Percentiles rank a stretch among this genome's conserved stretches.
phyloP scores from a whole-genome alignment of 1,140 invertebrate species.

The Pararge aegeria region DNA sequence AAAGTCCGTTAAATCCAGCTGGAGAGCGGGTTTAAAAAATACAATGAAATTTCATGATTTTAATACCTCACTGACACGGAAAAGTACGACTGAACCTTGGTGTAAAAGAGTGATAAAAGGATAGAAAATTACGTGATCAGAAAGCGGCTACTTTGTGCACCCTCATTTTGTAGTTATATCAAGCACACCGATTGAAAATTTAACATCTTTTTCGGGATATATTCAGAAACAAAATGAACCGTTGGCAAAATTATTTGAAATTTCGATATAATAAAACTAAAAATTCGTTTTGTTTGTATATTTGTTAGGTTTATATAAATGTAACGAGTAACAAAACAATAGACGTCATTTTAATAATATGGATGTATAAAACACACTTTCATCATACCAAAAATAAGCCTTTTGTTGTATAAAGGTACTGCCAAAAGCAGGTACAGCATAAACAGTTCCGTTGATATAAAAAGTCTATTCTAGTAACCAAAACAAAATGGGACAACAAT shows the following conservation, averaged over 20 bases:
- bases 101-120: constrained; percentile 28
- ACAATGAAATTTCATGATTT: constrained; percentile 9
- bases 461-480: constrained; percentile 3
- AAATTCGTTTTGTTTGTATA: not conserved
- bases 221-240: not conserved
- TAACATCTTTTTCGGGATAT: constrained; percentile 2
- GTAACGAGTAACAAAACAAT: too few species aligned
- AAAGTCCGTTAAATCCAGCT: constrained; percentile 4
- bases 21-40: constrained; percentile 5
- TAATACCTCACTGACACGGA: constrained; percentile 6
- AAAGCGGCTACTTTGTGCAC: constrained; percentile 28
- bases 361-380: too few species aligned
- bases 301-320: too few species aligned
- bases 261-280: not conserved
- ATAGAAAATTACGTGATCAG: constrained; percentile 34
- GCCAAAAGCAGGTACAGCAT: not conserved
- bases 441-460: constrained; percentile 3
- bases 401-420: not conserved
- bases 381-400: not conserved
- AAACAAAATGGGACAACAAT: constrained; percentile 39
- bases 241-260: not conserved
- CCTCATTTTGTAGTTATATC: constrained; percentile 29
- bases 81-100: constrained; percentile 13
- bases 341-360: too few species aligned
- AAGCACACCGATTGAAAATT: constrained; percentile 26